Evolutionary conservation across 2,113 vertebrate genomes (phyloP).

Genomic region (Rana temporaria): DNA sequence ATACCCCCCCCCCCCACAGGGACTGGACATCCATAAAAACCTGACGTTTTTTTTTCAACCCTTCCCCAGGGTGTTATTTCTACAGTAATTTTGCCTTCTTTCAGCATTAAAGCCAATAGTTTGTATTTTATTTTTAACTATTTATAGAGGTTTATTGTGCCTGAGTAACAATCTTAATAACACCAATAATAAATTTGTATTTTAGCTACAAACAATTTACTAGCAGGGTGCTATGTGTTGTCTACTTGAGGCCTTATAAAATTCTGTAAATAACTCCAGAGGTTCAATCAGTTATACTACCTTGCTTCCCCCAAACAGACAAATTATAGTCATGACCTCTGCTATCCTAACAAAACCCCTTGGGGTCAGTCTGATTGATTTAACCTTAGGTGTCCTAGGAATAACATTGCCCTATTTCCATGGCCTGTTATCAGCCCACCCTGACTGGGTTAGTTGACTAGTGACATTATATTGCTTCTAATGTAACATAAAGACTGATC

Average conservation of each 20-base stretch:
- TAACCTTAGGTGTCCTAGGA: constrained; percentile 51
- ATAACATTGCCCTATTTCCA: constrained; percentile 33
- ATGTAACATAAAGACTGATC: too few relatives aligned
- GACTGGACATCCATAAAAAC: too few relatives aligned
- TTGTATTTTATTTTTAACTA: too few relatives aligned
- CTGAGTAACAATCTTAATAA: too few relatives aligned
- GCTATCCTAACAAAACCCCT: constrained; percentile 23
- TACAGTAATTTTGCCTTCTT: too few relatives aligned
- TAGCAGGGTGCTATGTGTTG: background rate
- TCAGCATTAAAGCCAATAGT: too few relatives aligned
- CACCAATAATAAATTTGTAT: too few relatives aligned
- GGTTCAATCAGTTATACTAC: background rate
- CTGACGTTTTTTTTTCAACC: too few relatives aligned
- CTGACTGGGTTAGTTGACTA: background rate
- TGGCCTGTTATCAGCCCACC: constrained; percentile 28
- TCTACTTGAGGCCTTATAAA: background rate
- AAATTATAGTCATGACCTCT: constrained; percentile 33
- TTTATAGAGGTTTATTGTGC: too few relatives aligned
- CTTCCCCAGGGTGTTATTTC: too few relatives aligned
- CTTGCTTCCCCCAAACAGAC: background rate
- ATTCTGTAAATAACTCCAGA: background rate
- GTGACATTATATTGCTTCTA: background rate
- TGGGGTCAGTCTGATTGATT: constrained; percentile 53
- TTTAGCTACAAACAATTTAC: background rate
- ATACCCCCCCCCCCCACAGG: too few relatives aligned